Evolutionary conservation across 2,888 invertebrate genomes (phyloP), one percentile per base, ranked within the genome.

Genomic region (Conistra vaccinii): DNA sequence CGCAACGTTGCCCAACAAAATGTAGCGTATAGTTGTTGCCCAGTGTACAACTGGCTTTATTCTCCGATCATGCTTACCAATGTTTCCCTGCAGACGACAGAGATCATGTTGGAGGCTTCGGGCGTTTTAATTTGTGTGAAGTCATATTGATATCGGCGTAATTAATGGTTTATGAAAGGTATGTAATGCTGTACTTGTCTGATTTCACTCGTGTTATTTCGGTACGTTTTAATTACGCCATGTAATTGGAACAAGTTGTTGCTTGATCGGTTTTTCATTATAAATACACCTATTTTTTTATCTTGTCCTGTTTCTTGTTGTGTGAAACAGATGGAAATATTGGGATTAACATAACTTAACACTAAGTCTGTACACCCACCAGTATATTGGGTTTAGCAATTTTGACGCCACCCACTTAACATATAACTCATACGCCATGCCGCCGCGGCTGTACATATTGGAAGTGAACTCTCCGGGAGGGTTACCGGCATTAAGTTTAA

Each of bases 81-180:
- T 66, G 26, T 72, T 74, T 69, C 60, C 78, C 62, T 83, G 70
- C 45, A 76, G 85, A 75, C 57, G 65, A 73, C 66, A 58, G 68
- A 65, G 75, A 81, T 73, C 73, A 81, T 75, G 58, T 51, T 67
- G 57, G 9, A n/a, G 48, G 74, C 76, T 80, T 35, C 68, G 48
- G 76, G 58, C 74, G 55, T 70, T 83, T 85, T 77, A 85, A 85
- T 83, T 72, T 74, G 63, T 65, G 53, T 75, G 65, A 83, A 57
- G 72, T 77, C 73, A 80, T 74, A 76, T 69, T 69, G 70, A 86
- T 77, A 57, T 67, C 73, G 17, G 6, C 17, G 63, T 60, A 53
- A 85, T 73, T 73, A 65, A 77, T 77, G 70, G 53, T 80, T 66
- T 76, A 63, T 58, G 20, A 67, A 81, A 75, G 32, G 51, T 48